Base-by-base conservation (phyloP, 2,797 vertebrate genomes). In the Serranus cabrilla region DNA sequence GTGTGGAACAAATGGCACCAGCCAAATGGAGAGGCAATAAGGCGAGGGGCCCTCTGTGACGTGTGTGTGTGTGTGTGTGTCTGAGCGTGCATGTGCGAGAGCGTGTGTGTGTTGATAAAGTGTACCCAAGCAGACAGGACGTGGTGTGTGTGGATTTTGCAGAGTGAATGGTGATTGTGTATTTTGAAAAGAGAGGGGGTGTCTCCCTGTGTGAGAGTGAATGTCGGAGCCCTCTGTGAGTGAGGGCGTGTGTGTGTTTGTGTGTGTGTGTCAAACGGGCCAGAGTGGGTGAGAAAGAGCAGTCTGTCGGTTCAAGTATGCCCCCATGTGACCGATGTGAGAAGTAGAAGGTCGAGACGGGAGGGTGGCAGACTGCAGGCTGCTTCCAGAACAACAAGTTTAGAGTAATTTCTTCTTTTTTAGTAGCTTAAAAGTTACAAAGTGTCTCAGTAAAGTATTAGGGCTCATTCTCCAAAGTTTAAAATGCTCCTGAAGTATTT, bases 131-230 rank as follows among this genome's bases (percentile, higher is more conserved):
- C 91, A 92, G 91, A 93, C 90, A 85, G 85, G 83, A 85, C 78
- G 81, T 83, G 82, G 89, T 90, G 88, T 90, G 92, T 91, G 91
- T 94, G 91, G 87, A 78, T 92, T 94, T 93, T 92, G 85, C 83
- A 63, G 85, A 80, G 81, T 93, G 92, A 94, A 94, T 89, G 87
- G 86, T 20, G 79, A 94, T 92, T 94, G 89, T 92, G 91, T 83
- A 83, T 83, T 90, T 86, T 91, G 58, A 90, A 92, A 90, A 81
- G 88, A 85, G 74, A 87, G 81, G 81, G 89, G 85, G 74, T 76
- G 90, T 88, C 64, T 52, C 87, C 83, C 87, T 81, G 82, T 76
- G 80, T 76, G 84, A 84, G 80, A 80, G 82, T 87, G 85, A 86
- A 84, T 90, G 87, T 91, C 71, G 27, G 61, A 76, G 87, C 43